These are phyloP conservation scores for Thecocarcelia acutangulata DNA, from an alignment of 2,888 invertebrate genomes.

Conservation along the genomic window DNA sequence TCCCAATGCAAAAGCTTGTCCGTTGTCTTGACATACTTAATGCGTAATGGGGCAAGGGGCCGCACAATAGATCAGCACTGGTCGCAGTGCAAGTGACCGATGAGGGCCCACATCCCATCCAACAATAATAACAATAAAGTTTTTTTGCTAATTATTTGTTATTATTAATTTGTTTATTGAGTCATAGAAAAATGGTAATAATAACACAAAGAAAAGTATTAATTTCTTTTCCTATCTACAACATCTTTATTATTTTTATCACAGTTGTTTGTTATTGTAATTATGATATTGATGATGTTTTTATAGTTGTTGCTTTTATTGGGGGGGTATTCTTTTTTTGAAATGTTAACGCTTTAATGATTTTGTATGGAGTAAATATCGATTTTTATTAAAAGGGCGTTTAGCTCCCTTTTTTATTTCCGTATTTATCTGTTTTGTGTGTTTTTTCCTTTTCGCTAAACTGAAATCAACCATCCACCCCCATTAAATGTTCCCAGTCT, in stretches of 20 bases:
- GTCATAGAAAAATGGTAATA: not conserved
- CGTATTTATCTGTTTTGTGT: not conserved
- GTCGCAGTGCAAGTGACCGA: too few relatives aligned
- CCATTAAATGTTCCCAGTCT: constrained; percentile 5
- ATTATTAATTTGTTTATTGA: constrained; percentile 32
- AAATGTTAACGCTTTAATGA: constrained; percentile 63
- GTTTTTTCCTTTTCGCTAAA: not conserved
- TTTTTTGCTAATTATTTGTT: constrained; percentile 15
- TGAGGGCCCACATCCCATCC: too few relatives aligned
- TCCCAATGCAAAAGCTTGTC: too few relatives aligned
- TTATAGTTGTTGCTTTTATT: constrained; percentile 8
- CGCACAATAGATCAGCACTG: too few relatives aligned
- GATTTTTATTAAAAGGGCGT: constrained; percentile 36
- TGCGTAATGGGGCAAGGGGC: too few relatives aligned
- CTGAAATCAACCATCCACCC: constrained; percentile 27
- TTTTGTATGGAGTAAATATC: constrained; percentile 40
- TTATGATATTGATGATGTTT: constrained; percentile 26
- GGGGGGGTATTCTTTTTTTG: constrained; percentile 23
- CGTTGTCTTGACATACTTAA: too few relatives aligned
- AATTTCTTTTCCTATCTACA: not conserved
- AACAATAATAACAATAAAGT: not conserved
- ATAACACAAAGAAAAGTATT: constrained; percentile 14
- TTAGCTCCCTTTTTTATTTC: constrained; percentile 18
- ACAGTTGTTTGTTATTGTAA: not conserved
- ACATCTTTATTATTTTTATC: not conserved